Evolutionary conservation across 92 coral and sea anemone genomes (phyloP).

Genomic region (Ricordea florida): DNA sequence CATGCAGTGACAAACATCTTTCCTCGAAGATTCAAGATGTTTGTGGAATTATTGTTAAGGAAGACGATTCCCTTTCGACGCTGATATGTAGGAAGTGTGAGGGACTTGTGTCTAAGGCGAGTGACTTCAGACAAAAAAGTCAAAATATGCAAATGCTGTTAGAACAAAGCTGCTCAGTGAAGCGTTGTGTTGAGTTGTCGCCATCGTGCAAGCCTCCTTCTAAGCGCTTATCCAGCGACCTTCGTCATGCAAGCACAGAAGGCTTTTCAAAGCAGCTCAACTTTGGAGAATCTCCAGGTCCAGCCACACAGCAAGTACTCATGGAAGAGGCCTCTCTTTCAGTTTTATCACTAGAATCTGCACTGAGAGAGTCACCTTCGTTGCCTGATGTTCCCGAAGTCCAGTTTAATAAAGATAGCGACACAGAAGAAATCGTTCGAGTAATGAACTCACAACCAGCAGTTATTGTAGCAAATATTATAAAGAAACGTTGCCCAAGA

Average conservation of each 20-base stretch:
- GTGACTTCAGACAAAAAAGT: slow-evolving; percentile 22
- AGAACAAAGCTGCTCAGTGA: neutral
- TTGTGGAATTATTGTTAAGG: slow-evolving; percentile 11
- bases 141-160: neutral
- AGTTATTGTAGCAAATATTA: no score
- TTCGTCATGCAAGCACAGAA: neutral
- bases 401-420: no score
- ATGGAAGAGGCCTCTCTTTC: no score
- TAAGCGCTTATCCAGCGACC: no score
- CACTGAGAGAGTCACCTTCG: no score
- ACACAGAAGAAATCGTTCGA: no score
- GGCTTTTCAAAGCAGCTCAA: neutral
- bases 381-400: no score
- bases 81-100: slow-evolving; percentile 23
- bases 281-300: neutral
- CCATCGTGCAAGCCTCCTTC: no score
- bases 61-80: slow-evolving; percentile 13
- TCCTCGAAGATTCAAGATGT: neutral
- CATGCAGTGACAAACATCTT: slow-evolving; percentile 1
- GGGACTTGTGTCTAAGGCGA: slow-evolving; percentile 16
- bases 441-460: no score
- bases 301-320: no score
- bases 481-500: no score
- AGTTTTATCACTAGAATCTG: no score
- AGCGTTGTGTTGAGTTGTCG: slow-evolving; percentile 1